These are phyloP conservation scores for Labia minor DNA, from an alignment of 2,888 invertebrate genomes.

Conservation along the genomic window DNA sequence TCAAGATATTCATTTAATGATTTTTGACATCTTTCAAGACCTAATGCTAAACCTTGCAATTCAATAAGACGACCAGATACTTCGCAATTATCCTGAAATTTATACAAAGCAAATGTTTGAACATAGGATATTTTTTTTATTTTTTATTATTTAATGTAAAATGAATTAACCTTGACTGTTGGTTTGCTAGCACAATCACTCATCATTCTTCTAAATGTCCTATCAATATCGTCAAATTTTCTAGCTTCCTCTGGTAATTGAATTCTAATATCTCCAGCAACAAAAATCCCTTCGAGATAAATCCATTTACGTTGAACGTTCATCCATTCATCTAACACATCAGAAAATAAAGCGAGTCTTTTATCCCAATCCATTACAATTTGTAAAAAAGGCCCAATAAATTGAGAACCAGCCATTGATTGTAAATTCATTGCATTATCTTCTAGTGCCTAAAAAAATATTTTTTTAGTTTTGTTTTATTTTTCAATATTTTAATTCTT, in stretches of 20 bases:
- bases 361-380: slow-evolving; percentile 81
- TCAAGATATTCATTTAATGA: slow-evolving; percentile 83
- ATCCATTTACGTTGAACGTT: slow-evolving; percentile 82
- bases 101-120: too few species aligned
- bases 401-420: slow-evolving; percentile 83
- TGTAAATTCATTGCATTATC: slow-evolving; percentile 84
- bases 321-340: slow-evolving; percentile 81
- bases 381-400: slow-evolving; percentile 75
- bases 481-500: too few species aligned
- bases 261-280: slow-evolving; percentile 74
- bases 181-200: neutral
- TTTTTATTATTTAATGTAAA: too few species aligned
- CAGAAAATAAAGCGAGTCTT: slow-evolving; percentile 63
- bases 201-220: slow-evolving; percentile 57
- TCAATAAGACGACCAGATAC: slow-evolving; percentile 62
- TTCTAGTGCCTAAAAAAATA: slow-evolving; percentile 53
- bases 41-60: slow-evolving; percentile 57
- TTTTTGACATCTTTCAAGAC: slow-evolving; percentile 82
- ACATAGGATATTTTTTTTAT: too few species aligned
- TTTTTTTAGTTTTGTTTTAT: too few species aligned
- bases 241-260: slow-evolving; percentile 83
- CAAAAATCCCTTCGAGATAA: slow-evolving; percentile 84
- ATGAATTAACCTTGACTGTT: neutral
- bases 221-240: slow-evolving; percentile 83
- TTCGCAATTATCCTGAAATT: slow-evolving; percentile 56